These are phyloP conservation scores for Pyxicephalus adspersus DNA, from an alignment of 2,113 vertebrate genomes.

Conservation along the genomic window DNA sequence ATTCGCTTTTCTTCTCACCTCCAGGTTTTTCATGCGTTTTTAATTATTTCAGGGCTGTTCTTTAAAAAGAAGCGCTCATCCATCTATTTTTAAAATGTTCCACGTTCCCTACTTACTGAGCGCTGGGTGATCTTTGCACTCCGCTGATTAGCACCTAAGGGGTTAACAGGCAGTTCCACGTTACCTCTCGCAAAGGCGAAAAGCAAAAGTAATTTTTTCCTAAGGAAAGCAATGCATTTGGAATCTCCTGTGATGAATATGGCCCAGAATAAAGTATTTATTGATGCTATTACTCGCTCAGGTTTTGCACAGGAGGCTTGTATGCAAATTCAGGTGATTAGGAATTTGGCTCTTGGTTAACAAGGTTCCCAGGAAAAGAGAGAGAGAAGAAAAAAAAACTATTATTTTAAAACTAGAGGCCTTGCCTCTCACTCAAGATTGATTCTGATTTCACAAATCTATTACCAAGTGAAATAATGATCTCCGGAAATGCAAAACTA, in stretches of 20 bases:
- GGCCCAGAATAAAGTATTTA: slow-evolving; percentile 56
- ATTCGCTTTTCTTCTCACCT: no score
- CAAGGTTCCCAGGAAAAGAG: slow-evolving; percentile 64
- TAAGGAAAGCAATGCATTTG: neutral
- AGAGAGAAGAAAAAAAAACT: slow-evolving; percentile 61
- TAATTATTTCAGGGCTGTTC: no score
- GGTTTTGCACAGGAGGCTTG: slow-evolving; percentile 58
- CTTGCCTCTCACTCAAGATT: slow-evolving; percentile 69
- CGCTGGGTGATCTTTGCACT: neutral
- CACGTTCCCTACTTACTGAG: no score
- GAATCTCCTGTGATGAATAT: slow-evolving; percentile 44
- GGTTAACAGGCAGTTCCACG: neutral
- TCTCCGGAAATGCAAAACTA: slow-evolving; percentile 64
- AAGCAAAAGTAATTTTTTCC: slow-evolving; percentile 34
- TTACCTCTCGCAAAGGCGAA: slow-evolving; percentile 3
- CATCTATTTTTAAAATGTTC: no score
- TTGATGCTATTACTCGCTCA: slow-evolving; percentile 62
- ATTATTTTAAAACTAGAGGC: slow-evolving; percentile 70
- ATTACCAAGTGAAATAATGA: slow-evolving; percentile 73
- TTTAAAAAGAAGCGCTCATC: no score
- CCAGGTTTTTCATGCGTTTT: no score
- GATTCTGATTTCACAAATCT: slow-evolving; percentile 72
- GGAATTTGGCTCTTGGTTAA: slow-evolving; percentile 73
- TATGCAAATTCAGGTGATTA: slow-evolving; percentile 69
- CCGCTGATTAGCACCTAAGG: neutral